These are phyloP conservation scores for Cecropterus lyciades DNA, from an alignment of 1,140 invertebrate genomes.

Conservation along the genomic window DNA sequence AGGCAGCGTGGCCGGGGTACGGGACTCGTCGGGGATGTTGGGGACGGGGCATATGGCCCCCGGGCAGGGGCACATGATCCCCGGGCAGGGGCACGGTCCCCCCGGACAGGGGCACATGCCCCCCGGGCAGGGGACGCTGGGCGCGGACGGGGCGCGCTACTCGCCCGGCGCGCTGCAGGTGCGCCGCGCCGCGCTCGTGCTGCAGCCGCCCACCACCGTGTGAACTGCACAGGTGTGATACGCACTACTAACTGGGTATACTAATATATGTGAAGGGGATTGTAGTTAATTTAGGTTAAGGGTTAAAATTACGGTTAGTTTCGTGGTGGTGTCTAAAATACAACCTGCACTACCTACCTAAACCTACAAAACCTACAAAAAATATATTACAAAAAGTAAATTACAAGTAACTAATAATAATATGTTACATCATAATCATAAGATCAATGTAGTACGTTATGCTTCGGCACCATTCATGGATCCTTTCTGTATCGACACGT, in stretches of 20 bases:
- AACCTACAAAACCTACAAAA: too few species aligned
- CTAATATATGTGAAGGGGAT: neutral
- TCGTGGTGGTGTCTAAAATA: too few species aligned
- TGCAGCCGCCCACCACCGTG: constrained; percentile 91
- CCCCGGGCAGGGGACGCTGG: neutral
- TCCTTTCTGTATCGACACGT: too few species aligned
- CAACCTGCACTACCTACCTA: too few species aligned
- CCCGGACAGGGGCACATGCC: constrained; percentile 60
- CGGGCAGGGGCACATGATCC: constrained; percentile 84
- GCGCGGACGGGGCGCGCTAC: constrained; percentile 56
- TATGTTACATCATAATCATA: too few species aligned
- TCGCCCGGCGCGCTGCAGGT: constrained; percentile 91
- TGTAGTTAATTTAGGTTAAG: too few species aligned
- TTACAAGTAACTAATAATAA: too few species aligned
- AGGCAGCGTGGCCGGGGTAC: constrained; percentile 19
- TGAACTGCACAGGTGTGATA: constrained; percentile 83
- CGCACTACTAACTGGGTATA: constrained; percentile 49
- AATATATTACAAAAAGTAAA: too few species aligned
- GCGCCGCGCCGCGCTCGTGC: constrained; percentile 90
- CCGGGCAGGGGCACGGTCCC: constrained; percentile 91
- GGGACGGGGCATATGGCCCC: constrained; percentile 15
- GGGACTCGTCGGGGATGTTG: constrained; percentile 17
- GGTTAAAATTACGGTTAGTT: too few species aligned
- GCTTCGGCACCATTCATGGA: too few species aligned
- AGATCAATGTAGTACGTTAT: too few species aligned